These are phyloP conservation scores for Corvus cornix DNA, from an alignment of 2,113 vertebrate genomes.

Conservation along the genomic window DNA sequence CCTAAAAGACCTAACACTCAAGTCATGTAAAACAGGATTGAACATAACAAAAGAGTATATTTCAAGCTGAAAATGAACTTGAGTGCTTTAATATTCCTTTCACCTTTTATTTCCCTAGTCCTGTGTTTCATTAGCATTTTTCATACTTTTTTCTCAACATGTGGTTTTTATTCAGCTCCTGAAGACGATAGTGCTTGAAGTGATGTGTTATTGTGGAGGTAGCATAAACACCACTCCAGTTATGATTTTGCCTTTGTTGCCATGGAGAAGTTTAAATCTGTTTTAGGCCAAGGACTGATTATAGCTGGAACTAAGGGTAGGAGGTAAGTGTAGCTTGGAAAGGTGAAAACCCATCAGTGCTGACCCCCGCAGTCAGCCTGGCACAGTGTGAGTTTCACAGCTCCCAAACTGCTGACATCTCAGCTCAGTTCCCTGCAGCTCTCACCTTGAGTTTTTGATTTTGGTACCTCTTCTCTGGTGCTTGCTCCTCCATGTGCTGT, in stretches of 20 bases:
- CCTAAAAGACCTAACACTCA: neutral
- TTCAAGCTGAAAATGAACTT: constrained; percentile 4
- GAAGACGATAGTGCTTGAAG: constrained; percentile 15
- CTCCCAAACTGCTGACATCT: neutral
- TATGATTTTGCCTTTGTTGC: constrained; percentile 50
- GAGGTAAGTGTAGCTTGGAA: neutral
- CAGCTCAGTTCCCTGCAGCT: neutral
- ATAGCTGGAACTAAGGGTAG: constrained; percentile 7
- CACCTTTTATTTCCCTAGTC: constrained; percentile 4
- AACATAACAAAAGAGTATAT: neutral
- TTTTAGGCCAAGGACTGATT: constrained; percentile 17
- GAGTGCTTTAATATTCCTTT: constrained; percentile 30
- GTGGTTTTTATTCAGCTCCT: constrained; percentile 31
- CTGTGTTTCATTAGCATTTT: constrained; percentile 42
- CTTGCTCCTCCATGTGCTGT: neutral
- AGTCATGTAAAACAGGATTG: neutral
- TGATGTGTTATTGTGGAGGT: constrained; percentile 29
- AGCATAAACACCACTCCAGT: constrained; percentile 30
- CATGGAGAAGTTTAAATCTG: constrained; percentile 50
- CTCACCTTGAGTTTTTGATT: neutral
- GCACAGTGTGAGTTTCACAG: neutral
- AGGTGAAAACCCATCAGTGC: neutral
- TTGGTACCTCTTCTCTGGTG: neutral
- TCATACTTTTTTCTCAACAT: constrained; percentile 33
- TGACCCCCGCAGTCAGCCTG: neutral